A percentile compares a stretch with the other conserved stretches of the same genome.
These are phyloP conservation scores for Ennomos quercinarius DNA, from an alignment of 2,888 invertebrate species.

Conservation along the genomic window DNA sequence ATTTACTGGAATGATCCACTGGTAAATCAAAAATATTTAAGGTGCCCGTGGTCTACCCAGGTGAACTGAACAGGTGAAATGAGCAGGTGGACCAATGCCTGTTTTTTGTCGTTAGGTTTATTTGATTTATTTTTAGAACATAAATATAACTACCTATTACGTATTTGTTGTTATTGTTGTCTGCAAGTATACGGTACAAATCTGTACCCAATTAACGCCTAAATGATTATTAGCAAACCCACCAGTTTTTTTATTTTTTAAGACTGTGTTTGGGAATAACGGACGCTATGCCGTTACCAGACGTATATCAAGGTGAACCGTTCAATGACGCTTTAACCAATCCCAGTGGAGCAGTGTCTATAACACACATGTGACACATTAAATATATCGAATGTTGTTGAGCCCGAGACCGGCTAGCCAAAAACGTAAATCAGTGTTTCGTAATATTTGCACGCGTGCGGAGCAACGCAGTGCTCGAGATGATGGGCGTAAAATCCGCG, in stretches of 20 bases:
- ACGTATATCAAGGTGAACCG: constrained; percentile 13
- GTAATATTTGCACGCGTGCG: constrained; percentile 14
- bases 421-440: constrained; percentile 12
- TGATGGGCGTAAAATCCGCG: constrained; percentile 19
- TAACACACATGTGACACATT: constrained; percentile 7
- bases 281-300: constrained; percentile 5
- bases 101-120: no score
- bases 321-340: constrained; percentile 15
- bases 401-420: not conserved
- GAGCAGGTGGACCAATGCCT: no score
- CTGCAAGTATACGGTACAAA: no score
- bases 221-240: no score
- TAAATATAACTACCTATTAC: no score
- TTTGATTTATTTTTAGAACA: no score
- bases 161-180: no score
- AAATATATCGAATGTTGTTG: constrained; percentile 10
- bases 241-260: not conserved
- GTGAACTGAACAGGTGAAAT: no score
- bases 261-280: not conserved
- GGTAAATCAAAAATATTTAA: no score
- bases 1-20: no score
- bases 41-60: no score
- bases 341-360: constrained; percentile 8
- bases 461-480: constrained; percentile 1
- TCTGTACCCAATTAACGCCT: no score